Evolutionary conservation across 1,140 invertebrate species (phyloP).

Genomic region (Periplaneta americana): DNA sequence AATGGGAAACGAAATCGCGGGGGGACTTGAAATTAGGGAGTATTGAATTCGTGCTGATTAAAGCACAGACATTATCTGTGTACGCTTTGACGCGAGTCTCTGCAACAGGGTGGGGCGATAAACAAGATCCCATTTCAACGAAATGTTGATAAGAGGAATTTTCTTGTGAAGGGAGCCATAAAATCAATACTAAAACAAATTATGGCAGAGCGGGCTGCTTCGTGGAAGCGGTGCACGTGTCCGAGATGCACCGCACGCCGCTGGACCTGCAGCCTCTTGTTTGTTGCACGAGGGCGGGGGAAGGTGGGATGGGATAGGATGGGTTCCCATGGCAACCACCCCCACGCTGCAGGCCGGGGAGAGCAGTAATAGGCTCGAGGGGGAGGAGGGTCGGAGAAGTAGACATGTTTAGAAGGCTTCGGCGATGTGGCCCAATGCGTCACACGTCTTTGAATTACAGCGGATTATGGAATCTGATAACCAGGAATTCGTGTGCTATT

Average conservation of each 20-base stretch:
- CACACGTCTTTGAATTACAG: neutral
- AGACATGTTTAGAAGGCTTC: neutral
- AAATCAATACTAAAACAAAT: neutral
- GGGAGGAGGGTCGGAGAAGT: neutral
- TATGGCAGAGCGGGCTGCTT: neutral
- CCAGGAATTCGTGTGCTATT: no score
- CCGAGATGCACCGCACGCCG: neutral
- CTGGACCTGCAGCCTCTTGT: neutral
- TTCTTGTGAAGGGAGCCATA: no score
- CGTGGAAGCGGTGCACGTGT: neutral
- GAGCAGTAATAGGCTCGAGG: neutral
- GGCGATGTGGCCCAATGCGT: neutral
- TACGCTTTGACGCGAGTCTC: neutral
- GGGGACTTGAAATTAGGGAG: no score
- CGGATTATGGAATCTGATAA: neutral
- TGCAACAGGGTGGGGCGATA: neutral
- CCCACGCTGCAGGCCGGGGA: neutral
- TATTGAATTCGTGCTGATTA: no score
- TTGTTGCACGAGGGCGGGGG: neutral
- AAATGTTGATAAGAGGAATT: neutral
- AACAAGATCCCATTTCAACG: no score
- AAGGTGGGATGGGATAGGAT: no score
- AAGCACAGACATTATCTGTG: neutral
- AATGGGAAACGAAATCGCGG: no score
- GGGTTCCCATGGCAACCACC: neutral